Conservation (phyloP, 2,113 vertebrate species). For the Atrichornis clamosus region DNA sequence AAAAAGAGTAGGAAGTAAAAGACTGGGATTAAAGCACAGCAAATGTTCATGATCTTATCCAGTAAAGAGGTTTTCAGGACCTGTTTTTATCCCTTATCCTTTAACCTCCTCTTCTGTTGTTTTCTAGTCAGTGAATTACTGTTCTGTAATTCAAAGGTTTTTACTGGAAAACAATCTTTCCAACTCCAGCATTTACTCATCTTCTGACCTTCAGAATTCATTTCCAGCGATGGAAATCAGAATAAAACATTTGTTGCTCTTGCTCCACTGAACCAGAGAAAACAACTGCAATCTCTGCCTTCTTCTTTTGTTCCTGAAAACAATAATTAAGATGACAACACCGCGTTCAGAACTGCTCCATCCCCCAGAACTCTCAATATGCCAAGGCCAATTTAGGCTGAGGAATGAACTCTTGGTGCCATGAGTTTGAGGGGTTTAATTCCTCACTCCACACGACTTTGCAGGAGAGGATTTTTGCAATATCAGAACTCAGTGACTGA, state of each 20-base stretch:
- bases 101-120: background rate
- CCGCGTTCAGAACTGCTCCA: background rate
- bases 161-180: background rate
- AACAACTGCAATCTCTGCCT: background rate
- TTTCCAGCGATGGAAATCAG: background rate
- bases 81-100: background rate
- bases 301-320: background rate
- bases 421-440: background rate
- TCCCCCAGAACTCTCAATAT: background rate
- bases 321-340: background rate
- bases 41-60: background rate
- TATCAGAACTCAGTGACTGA: background rate
- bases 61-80: background rate
- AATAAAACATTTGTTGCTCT: background rate
- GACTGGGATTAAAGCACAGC: background rate
- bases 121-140: background rate
- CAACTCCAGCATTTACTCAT: background rate
- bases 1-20: background rate
- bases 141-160: background rate
- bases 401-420: background rate
- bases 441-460: background rate
- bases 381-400: background rate
- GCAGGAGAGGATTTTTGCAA: background rate
- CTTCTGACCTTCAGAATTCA: background rate
- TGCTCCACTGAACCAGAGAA: background rate